Base-by-base conservation (phyloP, 1,140 invertebrate genomes). In the Sycophila sp. region DNA sequence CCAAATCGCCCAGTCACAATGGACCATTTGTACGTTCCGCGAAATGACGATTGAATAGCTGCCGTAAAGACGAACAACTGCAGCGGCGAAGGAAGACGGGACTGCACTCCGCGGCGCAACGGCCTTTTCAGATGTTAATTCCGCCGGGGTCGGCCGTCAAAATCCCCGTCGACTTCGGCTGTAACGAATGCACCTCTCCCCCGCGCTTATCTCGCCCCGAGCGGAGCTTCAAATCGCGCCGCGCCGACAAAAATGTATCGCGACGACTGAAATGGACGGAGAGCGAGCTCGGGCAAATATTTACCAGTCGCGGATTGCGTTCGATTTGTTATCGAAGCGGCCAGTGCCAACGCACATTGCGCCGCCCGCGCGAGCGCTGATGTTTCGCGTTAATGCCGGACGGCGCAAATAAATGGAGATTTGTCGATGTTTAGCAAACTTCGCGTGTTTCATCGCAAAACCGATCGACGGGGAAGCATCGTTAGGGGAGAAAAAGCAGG, bases 11-110 rank as follows among this genome's bases (percentile, higher is more conserved):
- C 4, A 63, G 40, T 63, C 60, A 63, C 60, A 63, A 63, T 63
- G 60, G 60, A 22, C 60, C 60, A 63, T 63, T 63, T 63, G 60
- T 63, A 49, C 60, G 60, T 63, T 49, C 60, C 42, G 42, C 60
- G 60, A 63, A 63, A 63, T 63, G 42, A 63, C 60, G 60, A 63
- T 63, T 63, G 60, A 63, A 63, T 63, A 63, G 60, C 60, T 49
- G 60, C 60, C 60, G 58, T 45, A 45, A 42, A 45, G 58, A 62
- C 22, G 38, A 30, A 62, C 58, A 62, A 62, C 38, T 45, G 58
- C 58, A 17, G 53, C 28, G 4, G 53, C 53, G 32, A 47, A n/a
- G n/a, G n/a, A n/a, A n/a, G n/a, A n/a, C n/a, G n/a, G n/a, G n/a
- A n/a, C n/a, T n/a, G n/a, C n/a, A n/a, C n/a, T 56, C 28, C 30